Evolutionary conservation across 2,113 vertebrate species (phyloP).

Genomic region (Cebidichthys violaceus): DNA sequence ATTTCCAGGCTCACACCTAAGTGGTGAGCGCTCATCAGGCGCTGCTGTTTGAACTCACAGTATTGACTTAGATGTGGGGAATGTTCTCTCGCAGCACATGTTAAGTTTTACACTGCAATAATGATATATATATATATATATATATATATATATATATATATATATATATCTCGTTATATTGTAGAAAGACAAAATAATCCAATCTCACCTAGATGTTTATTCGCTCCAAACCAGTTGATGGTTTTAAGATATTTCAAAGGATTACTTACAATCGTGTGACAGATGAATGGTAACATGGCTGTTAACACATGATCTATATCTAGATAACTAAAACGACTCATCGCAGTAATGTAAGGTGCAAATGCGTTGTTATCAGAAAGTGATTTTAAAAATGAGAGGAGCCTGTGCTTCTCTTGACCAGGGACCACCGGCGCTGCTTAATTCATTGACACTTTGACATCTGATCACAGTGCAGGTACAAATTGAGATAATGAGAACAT

Average conservation of each 20-base stretch:
- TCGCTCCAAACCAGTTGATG: neutral
- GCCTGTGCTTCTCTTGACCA: neutral
- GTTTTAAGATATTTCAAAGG: neutral
- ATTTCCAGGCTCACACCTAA: neutral
- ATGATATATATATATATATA: too few species aligned
- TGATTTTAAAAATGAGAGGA: neutral
- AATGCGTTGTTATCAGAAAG: neutral
- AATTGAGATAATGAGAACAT: neutral
- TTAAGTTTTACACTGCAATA: neutral
- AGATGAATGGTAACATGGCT: too few species aligned
- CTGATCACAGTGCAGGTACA: neutral
- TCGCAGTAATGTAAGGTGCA: neutral
- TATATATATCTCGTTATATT: neutral
- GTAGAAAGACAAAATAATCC: neutral
- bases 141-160: too few species aligned
- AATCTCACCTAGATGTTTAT: neutral
- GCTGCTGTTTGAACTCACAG: constrained; percentile 11
- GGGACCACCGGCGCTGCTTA: neutral
- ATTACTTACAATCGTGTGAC: neutral
- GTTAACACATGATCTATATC: neutral
- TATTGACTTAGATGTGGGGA: neutral
- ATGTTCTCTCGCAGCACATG: neutral
- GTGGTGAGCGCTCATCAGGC: neutral
- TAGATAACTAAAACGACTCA: neutral
- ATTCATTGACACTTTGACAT: neutral